These are phyloP conservation scores for Stenodera caucasica DNA, from an alignment of 2,888 invertebrate genomes.

Conservation along the genomic window DNA sequence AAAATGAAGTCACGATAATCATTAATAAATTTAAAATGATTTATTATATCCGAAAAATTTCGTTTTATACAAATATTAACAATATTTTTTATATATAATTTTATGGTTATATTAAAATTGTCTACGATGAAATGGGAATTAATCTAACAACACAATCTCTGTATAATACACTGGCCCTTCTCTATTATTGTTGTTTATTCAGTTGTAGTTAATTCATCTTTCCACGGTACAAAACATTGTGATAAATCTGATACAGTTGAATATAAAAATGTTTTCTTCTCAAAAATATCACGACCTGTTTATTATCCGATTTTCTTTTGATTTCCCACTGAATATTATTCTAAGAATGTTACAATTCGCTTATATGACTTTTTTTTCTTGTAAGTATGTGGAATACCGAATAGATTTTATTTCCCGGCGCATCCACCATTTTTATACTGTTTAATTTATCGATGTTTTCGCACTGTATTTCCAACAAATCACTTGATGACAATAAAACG, in stretches of 20 bases:
- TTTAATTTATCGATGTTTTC: too few relatives aligned
- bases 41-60: too few relatives aligned
- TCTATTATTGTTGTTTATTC: not conserved
- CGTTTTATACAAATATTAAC: too few relatives aligned
- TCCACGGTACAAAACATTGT: not conserved
- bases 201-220: not conserved
- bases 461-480: too few relatives aligned
- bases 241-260: not conserved
- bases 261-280: too few relatives aligned
- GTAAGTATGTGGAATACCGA: too few relatives aligned
- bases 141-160: not conserved
- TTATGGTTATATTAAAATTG: not conserved
- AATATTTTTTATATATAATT: not conserved
- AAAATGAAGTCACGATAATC: not conserved
- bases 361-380: too few relatives aligned
- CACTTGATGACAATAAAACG: too few relatives aligned
- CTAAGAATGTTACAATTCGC: not conserved
- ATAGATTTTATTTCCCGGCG: not conserved
- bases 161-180: not conserved
- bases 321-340: not conserved
- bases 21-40: not conserved
- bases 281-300: not conserved
- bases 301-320: not conserved
- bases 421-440: not conserved
- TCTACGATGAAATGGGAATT: not conserved